Percentiles rank a stretch among this genome's conserved stretches.
Conservation (phyloP, 2,797 vertebrate genomes). For the Silurus aristotelis region DNA sequence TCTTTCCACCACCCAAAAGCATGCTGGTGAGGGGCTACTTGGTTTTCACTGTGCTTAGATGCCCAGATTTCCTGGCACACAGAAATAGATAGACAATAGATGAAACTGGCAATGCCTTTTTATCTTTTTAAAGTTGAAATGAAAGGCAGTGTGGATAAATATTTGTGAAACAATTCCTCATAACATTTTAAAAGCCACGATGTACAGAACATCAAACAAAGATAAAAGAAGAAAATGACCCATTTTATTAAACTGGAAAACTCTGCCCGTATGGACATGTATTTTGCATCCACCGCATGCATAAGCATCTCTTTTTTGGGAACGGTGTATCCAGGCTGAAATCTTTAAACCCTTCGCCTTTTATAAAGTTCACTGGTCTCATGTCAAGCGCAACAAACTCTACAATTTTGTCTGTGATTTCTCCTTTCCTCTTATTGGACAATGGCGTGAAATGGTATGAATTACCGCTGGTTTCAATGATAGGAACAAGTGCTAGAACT, state of each 20-base stretch:
- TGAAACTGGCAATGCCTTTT: no score
- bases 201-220: no score
- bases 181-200: no score
- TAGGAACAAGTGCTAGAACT: neutral
- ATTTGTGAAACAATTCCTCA: no score
- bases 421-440: neutral
- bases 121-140: no score
- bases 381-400: neutral
- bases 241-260: no score
- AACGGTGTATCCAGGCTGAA: neutral
- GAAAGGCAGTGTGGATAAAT: no score
- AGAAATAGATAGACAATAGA: no score
- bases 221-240: no score
- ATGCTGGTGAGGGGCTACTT: neutral
- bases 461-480: neutral
- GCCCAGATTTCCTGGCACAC: neutral
- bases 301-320: neutral
- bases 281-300: neutral
- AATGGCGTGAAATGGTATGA: neutral
- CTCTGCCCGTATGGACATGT: no score
- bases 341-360: neutral
- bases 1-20: neutral
- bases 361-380: neutral
- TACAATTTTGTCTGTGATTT: neutral
- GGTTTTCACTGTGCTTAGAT: neutral